Evolutionary conservation across 2,888 invertebrate genomes (phyloP).

Genomic region (Spilarctia lutea): DNA sequence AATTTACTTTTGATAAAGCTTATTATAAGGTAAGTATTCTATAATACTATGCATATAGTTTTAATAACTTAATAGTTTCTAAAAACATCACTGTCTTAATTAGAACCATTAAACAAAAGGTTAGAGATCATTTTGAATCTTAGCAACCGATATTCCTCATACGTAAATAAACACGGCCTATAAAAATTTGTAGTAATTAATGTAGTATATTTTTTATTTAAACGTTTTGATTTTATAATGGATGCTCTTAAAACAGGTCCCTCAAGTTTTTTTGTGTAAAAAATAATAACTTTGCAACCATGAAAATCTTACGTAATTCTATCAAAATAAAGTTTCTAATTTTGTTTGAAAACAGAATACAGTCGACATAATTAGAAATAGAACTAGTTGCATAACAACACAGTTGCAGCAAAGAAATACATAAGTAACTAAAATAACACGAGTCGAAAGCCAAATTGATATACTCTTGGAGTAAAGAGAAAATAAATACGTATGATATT

Average conservation of each 20-base stretch:
- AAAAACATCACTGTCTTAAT: too few relatives aligned
- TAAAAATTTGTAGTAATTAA: neutral
- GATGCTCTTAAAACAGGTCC: neutral
- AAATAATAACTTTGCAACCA: neutral
- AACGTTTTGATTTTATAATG: neutral
- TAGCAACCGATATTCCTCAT: neutral
- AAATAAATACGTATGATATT: neutral
- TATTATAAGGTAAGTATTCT: too few relatives aligned
- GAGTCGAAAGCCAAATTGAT: neutral
- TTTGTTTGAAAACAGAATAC: neutral
- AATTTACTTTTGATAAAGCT: too few relatives aligned
- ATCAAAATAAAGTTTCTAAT: constrained; percentile 1
- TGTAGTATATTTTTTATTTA: neutral
- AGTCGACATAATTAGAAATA: constrained; percentile 9
- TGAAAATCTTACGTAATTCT: neutral
- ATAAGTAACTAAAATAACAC: constrained; percentile 3
- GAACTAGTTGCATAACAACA: constrained; percentile 5
- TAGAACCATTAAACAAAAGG: too few relatives aligned
- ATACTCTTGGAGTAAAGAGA: neutral
- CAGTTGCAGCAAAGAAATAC: constrained; percentile 1
- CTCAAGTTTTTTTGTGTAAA: neutral
- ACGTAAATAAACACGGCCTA: neutral
- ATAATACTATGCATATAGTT: too few relatives aligned
- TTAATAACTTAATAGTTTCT: too few relatives aligned
- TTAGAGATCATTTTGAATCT: neutral